phyloP scores from a whole-genome alignment of 2,888 invertebrate genomes.

The Cetonia aurata region DNA sequence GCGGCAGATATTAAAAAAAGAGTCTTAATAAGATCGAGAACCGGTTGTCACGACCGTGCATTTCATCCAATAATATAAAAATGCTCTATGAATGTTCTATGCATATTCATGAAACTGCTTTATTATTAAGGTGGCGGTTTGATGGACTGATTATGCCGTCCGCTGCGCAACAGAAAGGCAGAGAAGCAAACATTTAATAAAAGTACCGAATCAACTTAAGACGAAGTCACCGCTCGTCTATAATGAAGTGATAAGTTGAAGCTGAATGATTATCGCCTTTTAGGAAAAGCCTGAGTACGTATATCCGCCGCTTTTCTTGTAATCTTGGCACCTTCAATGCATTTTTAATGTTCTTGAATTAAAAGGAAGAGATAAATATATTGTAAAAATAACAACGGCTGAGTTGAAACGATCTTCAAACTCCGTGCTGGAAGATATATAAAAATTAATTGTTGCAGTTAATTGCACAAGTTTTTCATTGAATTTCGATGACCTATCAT shows the following conservation, averaged over 20 bases:
- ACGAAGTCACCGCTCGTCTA: neutral
- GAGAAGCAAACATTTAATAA: slow-evolving; percentile 12
- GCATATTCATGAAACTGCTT: slow-evolving; percentile 31
- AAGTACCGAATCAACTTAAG: slow-evolving; percentile 5
- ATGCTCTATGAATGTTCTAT: slow-evolving; percentile 27
- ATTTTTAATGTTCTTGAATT: too few species aligned
- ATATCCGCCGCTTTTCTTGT: too few species aligned
- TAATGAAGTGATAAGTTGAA: slow-evolving; percentile 23
- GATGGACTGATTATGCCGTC: slow-evolving; percentile 13
- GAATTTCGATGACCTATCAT: too few species aligned
- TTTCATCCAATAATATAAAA: slow-evolving; percentile 42
- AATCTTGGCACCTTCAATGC: too few species aligned
- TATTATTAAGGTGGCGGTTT: slow-evolving; percentile 13
- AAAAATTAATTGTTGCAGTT: too few species aligned
- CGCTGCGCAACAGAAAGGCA: neutral
- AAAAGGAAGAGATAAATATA: too few species aligned
- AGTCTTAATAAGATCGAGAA: slow-evolving; percentile 50
- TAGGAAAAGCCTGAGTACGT: too few species aligned
- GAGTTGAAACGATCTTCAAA: too few species aligned
- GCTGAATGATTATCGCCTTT: slow-evolving; percentile 7
- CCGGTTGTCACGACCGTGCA: slow-evolving; percentile 49
- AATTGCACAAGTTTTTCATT: too few species aligned
- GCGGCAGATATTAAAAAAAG: slow-evolving; percentile 31
- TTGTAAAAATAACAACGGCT: too few species aligned
- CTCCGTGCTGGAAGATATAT: too few species aligned